Conservation (phyloP, 2,797 vertebrate genomes). For the Dipus sagitta region DNA sequence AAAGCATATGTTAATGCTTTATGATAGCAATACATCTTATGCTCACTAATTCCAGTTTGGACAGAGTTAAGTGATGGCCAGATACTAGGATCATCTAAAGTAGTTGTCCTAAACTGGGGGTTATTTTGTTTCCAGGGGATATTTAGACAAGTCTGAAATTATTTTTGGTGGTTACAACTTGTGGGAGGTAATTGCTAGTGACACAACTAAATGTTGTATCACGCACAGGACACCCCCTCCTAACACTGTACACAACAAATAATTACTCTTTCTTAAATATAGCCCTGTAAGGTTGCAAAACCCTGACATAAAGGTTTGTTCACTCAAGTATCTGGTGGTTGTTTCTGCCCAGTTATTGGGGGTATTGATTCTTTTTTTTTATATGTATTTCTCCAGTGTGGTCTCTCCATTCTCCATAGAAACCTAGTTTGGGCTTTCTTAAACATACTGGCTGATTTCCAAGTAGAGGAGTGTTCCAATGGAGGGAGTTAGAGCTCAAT, state of each 20-base stretch:
- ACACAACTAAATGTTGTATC: background rate
- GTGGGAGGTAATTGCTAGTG: background rate
- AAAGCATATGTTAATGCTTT: slow-evolving; percentile 22
- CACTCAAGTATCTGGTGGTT: background rate
- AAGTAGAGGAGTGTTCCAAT: background rate
- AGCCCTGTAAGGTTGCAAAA: background rate
- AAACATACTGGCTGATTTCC: background rate
- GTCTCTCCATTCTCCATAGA: background rate
- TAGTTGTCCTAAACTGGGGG: background rate
- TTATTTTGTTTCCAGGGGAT: background rate
- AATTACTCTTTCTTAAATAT: background rate
- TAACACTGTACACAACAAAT: background rate
- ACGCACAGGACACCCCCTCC: background rate
- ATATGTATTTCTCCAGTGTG: background rate
- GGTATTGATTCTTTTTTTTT: background rate
- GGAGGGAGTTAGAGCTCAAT: background rate
- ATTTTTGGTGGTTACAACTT: background rate
- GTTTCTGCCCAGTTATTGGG: background rate
- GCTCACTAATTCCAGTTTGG: background rate
- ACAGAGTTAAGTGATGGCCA: background rate
- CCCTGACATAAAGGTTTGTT: background rate
- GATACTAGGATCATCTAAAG: background rate
- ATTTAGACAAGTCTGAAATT: background rate
- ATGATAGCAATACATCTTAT: background rate
- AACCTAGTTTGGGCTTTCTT: background rate